Conservation (phyloP, 2,888 invertebrate species). For the Noctua comes region DNA sequence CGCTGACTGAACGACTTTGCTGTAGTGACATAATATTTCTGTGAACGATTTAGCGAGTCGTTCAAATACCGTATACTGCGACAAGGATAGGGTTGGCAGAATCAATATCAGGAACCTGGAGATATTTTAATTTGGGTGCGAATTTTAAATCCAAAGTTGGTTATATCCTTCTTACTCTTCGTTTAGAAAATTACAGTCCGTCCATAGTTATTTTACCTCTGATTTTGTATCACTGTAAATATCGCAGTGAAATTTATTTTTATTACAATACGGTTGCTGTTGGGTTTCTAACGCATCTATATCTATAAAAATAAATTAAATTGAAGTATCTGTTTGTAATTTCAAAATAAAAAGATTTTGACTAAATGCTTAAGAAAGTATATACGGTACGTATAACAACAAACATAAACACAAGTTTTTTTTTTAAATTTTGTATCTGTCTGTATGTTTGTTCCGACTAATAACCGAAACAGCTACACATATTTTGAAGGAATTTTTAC, state of each 20-base stretch:
- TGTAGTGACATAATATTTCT: constrained; percentile 48
- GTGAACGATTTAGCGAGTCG: constrained; percentile 45
- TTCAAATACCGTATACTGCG: constrained; percentile 37
- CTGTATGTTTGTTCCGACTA: too few species aligned
- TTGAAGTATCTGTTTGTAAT: too few species aligned
- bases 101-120: not conserved
- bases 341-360: too few species aligned
- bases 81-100: constrained; percentile 42
- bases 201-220: not conserved
- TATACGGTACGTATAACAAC: too few species aligned
- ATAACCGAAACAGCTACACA: too few species aligned
- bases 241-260: not conserved
- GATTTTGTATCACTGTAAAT: not conserved
- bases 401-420: too few species aligned
- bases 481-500: too few species aligned
- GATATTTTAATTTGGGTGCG: not conserved
- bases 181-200: not conserved
- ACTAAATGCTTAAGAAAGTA: too few species aligned
- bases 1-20: constrained; percentile 43
- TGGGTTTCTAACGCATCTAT: not conserved
- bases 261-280: not conserved
- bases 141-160: not conserved
- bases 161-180: not conserved
- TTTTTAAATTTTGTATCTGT: too few species aligned
- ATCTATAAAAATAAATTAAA: too few species aligned